phyloP scores from a whole-genome alignment of 2,888 invertebrate species.

The Andrena trimmerana region DNA sequence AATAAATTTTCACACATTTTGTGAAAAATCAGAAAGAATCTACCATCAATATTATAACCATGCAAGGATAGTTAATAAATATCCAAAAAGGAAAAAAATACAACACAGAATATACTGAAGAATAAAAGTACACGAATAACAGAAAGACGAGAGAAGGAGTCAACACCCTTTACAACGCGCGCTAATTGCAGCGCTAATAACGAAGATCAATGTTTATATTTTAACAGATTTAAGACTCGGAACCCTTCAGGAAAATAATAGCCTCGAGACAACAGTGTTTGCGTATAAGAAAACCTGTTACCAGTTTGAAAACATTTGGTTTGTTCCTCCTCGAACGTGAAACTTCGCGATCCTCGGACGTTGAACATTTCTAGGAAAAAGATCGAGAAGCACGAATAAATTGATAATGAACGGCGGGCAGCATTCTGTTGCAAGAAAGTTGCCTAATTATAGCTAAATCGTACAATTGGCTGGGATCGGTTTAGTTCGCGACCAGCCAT shows the following conservation, averaged over 20 bases:
- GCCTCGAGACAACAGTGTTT: neutral
- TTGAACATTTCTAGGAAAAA: neutral
- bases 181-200: slow-evolving; percentile 16
- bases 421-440: slow-evolving; percentile 27
- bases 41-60: too few species aligned
- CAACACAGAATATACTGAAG: neutral
- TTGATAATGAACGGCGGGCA: slow-evolving; percentile 40
- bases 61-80: too few species aligned
- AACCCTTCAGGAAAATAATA: neutral
- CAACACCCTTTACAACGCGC: neutral
- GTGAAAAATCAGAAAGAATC: too few species aligned
- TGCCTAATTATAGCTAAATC: slow-evolving; percentile 54
- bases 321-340: neutral
- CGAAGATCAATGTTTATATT: slow-evolving; percentile 9
- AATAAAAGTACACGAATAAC: neutral
- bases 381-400: neutral
- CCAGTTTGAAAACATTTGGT: slow-evolving; percentile 6
- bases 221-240: neutral
- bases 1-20: too few species aligned
- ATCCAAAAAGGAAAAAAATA: neutral
- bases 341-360: slow-evolving; percentile 5
- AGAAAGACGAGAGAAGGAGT: neutral
- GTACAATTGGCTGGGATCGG: slow-evolving; percentile 41
- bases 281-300: neutral
- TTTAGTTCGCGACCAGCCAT: slow-evolving; percentile 46